phyloP scores from a whole-genome alignment of 2,888 invertebrate genomes.

The Sphaerophoria taeniata region DNA sequence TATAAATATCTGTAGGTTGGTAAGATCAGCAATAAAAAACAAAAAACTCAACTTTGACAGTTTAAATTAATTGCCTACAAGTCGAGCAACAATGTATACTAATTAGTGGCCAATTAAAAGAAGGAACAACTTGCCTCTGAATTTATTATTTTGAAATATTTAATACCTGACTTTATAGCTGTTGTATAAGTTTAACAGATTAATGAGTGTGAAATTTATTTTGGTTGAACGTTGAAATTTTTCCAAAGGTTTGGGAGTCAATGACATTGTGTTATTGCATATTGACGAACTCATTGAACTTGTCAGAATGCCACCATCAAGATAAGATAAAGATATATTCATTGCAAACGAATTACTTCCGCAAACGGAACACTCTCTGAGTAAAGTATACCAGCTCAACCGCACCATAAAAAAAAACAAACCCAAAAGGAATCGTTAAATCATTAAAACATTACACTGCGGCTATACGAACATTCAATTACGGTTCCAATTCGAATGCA shows the following conservation, averaged over 20 bases:
- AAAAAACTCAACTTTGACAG: not conserved
- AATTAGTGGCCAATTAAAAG: conserved; percentile 2
- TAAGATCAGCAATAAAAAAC: not conserved
- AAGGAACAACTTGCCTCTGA: not conserved
- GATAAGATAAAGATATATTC: conserved; percentile 1
- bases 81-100: conserved; percentile 1
- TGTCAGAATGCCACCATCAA: conserved; percentile 12
- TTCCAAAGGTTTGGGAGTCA: conserved; percentile 10
- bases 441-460: conserved; percentile 66
- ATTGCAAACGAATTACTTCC: conserved; percentile 59
- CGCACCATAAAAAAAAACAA: conserved; percentile 61
- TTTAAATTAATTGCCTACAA: not conserved
- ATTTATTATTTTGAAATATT: not conserved
- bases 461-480: conserved; percentile 64
- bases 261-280: conserved; percentile 2
- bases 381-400: conserved; percentile 45
- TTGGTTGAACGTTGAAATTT: not conserved
- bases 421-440: conserved; percentile 68
- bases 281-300: conserved; percentile 47
- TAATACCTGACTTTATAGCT: not conserved
- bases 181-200: not conserved
- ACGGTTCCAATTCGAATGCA: conserved; percentile 64
- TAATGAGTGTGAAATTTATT: not conserved
- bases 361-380: conserved; percentile 36
- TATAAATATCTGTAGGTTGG: not conserved